phyloP scores from a whole-genome alignment of 2,797 vertebrate genomes.

The Trichosurus vulpecula region DNA sequence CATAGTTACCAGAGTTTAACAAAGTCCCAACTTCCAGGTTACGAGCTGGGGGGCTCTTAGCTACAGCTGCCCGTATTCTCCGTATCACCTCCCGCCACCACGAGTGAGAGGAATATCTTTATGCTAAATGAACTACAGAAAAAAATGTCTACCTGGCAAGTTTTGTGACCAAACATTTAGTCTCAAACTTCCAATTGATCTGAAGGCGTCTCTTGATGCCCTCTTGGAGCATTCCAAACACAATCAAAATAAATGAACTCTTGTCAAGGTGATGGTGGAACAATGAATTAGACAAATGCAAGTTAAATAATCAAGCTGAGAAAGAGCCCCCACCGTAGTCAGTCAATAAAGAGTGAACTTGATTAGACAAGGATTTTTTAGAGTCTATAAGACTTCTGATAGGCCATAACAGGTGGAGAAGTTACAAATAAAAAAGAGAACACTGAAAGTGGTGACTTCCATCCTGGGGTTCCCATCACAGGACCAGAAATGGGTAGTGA shows the following conservation, averaged over 20 bases:
- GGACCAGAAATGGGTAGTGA: not conserved
- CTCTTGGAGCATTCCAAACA: conserved; percentile 23
- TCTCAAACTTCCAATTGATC: conserved; percentile 30
- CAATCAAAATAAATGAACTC: not conserved
- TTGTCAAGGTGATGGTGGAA: not conserved
- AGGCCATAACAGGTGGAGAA: not conserved
- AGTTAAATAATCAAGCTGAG: not conserved
- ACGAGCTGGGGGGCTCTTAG: too few relatives aligned
- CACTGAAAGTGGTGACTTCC: not conserved
- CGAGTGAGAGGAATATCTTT: not conserved
- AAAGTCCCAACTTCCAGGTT: too few relatives aligned
- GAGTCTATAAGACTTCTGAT: not conserved
- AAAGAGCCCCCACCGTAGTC: not conserved
- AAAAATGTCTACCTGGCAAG: not conserved
- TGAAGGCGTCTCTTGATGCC: not conserved
- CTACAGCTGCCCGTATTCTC: too few relatives aligned
- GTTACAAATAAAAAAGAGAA: not conserved
- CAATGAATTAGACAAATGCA: not conserved
- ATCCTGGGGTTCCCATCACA: not conserved
- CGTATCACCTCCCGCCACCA: too few relatives aligned
- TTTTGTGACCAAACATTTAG: conserved; percentile 16
- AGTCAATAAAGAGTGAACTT: not conserved
- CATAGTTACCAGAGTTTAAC: too few relatives aligned
- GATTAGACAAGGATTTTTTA: not conserved
- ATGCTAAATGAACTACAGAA: not conserved